Base-by-base conservation (phyloP, 2,113 vertebrate genomes). In the Diadophis punctatus region DNA sequence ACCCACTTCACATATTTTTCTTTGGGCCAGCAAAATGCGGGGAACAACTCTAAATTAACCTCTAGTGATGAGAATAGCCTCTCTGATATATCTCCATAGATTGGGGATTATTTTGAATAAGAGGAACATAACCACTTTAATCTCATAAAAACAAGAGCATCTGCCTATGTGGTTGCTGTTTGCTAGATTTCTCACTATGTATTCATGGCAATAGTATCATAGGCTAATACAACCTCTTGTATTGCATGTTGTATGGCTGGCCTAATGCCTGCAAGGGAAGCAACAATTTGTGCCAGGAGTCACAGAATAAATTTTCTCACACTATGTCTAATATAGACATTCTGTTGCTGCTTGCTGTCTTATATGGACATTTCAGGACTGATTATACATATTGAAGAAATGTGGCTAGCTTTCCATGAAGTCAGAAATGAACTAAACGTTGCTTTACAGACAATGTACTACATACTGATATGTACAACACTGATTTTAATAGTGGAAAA, bases 81-180 rank as follows among this genome's bases (percentile, higher is more conserved):
- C 0, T 49, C 7, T 80, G 22, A 18, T 25, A 8, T 56, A 39
- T 56, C 80, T 86, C 92, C 80, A 43, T 93, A 94, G 51, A 27
- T 63, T n/a, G 12, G 16, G 3, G 48, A 34, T 25, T 52, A 14
- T 23, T 90, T 39, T 80, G 80, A n/a, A 7, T 16, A 11, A 51
- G 91, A 90, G 91, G 74, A 95, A 91, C 92, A 89, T 92, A 94
- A 96, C 92, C 89, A 95, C 94, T 53, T 94, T 94, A 91, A 93
- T 84, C 39, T 51, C 48, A 6, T 90, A 30, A 68, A 49, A 53
- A 90, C 53, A 23, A 56, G 1, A 56, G 74, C 48, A 63, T 74
- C 55, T 91, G 74, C 34, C 90, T 63, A 56, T n/a, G 86, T 48
- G 89, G 43, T 49, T 49, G 6, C 88, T 43, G 43, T 68, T 89